Conservation (phyloP, 2,888 invertebrate species). For the Xestobium rufovillosum region DNA sequence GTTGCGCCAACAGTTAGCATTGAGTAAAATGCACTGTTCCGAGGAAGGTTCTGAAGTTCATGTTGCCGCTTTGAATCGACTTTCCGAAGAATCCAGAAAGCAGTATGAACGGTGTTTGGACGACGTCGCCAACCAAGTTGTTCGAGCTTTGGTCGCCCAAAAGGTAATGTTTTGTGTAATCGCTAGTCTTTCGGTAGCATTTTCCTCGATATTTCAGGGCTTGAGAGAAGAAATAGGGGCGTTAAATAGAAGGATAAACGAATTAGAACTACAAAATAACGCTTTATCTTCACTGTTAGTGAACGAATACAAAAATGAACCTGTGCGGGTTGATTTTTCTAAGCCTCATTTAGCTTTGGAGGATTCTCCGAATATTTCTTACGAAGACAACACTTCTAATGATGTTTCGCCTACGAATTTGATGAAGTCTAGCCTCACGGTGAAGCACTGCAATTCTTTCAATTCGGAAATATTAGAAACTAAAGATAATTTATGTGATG, state of each 20-base stretch:
- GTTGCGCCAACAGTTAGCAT: conserved; percentile 52
- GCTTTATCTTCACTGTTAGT: conserved; percentile 63
- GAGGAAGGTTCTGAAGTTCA: conserved; percentile 53
- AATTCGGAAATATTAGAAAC: conserved; percentile 38
- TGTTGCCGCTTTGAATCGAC: conserved; percentile 54
- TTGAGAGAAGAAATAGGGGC: conserved; percentile 70
- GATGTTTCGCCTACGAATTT: conserved; percentile 30
- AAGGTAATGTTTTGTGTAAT: conserved; percentile 54
- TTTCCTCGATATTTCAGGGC: conserved; percentile 51
- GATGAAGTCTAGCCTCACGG: conserved; percentile 32
- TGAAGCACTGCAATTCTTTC: conserved; percentile 42
- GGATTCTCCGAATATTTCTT: conserved; percentile 30
- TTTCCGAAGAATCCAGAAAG: conserved; percentile 58
- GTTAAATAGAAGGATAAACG: conserved; percentile 65
- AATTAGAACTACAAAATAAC: conserved; percentile 71
- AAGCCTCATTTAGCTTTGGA: conserved; percentile 47
- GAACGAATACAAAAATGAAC: conserved; percentile 50
- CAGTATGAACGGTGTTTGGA: conserved; percentile 75
- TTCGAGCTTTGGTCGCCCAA: conserved; percentile 74
- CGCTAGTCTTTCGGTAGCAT: conserved; percentile 5
- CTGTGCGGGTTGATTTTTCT: conserved; percentile 17
- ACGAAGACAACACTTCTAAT: conserved; percentile 1
- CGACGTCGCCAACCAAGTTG: conserved; percentile 77
- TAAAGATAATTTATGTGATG: conserved; percentile 13
- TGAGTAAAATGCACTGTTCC: conserved; percentile 42